Evolutionary conservation across 2,113 vertebrate species (phyloP).

Genomic region (Heterocephalus glaber): DNA sequence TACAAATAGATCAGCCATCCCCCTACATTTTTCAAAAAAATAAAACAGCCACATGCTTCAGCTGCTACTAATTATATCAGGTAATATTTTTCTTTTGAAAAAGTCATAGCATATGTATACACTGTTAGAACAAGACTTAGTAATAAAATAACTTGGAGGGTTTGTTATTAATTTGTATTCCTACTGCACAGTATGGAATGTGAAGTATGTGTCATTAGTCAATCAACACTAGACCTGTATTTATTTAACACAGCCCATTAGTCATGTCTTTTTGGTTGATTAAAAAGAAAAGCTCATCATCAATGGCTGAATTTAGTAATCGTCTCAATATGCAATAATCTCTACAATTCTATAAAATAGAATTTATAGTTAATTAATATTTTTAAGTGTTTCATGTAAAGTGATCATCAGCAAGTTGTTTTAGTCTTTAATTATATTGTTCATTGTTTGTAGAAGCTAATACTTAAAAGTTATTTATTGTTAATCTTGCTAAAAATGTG

Average conservation of each 20-base stretch:
- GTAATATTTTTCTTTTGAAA: constrained; percentile 65
- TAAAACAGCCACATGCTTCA: constrained; percentile 30
- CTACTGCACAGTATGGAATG: constrained; percentile 47
- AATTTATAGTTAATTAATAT: constrained; percentile 1
- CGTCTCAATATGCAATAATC: not conserved
- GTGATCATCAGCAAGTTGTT: constrained; percentile 27
- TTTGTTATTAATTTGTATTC: constrained; percentile 67
- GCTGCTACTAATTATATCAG: constrained; percentile 69
- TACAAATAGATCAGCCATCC: constrained; percentile 25
- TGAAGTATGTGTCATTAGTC: not conserved
- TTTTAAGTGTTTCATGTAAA: constrained; percentile 38
- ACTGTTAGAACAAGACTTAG: constrained; percentile 25
- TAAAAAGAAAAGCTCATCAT: constrained; percentile 51
- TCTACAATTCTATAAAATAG: constrained; percentile 60
- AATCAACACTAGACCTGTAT: constrained; percentile 60
- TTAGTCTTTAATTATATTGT: constrained; percentile 38
- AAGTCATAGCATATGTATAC: constrained; percentile 1
- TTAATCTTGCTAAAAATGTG: not conserved
- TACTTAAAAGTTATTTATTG: constrained; percentile 44
- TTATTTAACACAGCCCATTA: constrained; percentile 67
- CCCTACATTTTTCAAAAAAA: not conserved
- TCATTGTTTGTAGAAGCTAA: constrained; percentile 1
- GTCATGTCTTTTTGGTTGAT: constrained; percentile 31
- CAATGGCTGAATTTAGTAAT: constrained; percentile 50
- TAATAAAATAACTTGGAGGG: constrained; percentile 54